Conservation (phyloP, 1,140 invertebrate species). For the Sycophaga agraensis region DNA sequence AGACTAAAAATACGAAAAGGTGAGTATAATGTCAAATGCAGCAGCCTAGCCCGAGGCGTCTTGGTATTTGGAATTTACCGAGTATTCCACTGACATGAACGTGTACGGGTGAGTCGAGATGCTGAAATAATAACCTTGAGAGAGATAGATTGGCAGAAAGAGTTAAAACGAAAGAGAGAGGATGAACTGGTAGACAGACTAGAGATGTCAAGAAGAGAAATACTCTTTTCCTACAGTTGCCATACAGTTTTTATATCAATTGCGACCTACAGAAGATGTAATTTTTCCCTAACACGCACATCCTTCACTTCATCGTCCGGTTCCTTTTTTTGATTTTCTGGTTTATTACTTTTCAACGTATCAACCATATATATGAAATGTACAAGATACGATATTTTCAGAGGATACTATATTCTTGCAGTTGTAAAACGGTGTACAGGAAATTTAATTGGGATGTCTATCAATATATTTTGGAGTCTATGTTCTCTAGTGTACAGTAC, state of each 20-base stretch:
- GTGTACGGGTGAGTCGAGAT: constrained; percentile 5
- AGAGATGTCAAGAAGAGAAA: neutral
- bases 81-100: neutral
- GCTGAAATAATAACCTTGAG: neutral
- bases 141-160: neutral
- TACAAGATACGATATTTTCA: too few species aligned
- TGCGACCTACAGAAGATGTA: neutral
- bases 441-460: too few species aligned
- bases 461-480: too few species aligned
- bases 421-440: too few species aligned
- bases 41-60: constrained; percentile 30
- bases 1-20: too few species aligned
- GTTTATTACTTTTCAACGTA: neutral
- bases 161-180: too few species aligned
- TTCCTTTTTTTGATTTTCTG: too few species aligned
- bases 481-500: too few species aligned
- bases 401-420: neutral
- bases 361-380: too few species aligned
- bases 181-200: neutral
- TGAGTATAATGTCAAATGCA: constrained; percentile 37
- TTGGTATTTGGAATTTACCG: constrained; percentile 37
- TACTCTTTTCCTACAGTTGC: neutral
- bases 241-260: neutral
- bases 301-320: too few species aligned
- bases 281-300: neutral